Base-by-base conservation (phyloP, 2,113 vertebrate species). In the Philantomba maxwellii region DNA sequence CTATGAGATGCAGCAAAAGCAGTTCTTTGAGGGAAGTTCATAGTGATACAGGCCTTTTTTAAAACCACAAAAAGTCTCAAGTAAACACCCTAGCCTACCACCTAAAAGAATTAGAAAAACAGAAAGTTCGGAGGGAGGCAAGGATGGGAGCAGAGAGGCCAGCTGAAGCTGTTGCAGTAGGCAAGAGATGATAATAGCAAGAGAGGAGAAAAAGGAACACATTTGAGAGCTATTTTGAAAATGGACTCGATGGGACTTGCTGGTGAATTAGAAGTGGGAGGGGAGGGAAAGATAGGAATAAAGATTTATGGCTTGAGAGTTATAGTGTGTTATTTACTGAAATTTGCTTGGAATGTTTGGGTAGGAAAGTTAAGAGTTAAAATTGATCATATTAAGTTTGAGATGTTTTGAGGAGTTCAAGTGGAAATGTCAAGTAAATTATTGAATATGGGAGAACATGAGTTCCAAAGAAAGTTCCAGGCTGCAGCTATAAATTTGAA, bases 271-370 rank as follows among this genome's bases (percentile, higher is more conserved):
- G 43, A 87, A 92, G 8, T 83, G 39, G 57, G 57, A 95, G 26
- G 64, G 75, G 21, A 73, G 45, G 25, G 64, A 43, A 33, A 33
- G n/a, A n/a, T 8, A 83, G 39, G 36, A 95, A 55, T 70, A 66
- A 78, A 70, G 39, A 47, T 58, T 62, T 89, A 53, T 90, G 92
- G 11, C 47, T 91, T 84, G 43, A 96, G 49, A 93, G 26, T 64
- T 91, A 9, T 82, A 70, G 82, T 77, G 13, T 91, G 13, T 94
- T 53, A 80, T 78, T 95, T 92, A 45, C 39, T 94, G 75, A 97
- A 77, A 95, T 87, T 89, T 82, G 36, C 36, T 73, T 91, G 33
- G 45, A 85, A 75, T 95, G 43, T 95, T 84, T 82, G 17, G 23
- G 60, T 17, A 87, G 23, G 21, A 62, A 92, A 26, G 39, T 90